Evolutionary conservation across 2,113 vertebrate genomes (phyloP).

Genomic region (Cyrtonyx montezumae): DNA sequence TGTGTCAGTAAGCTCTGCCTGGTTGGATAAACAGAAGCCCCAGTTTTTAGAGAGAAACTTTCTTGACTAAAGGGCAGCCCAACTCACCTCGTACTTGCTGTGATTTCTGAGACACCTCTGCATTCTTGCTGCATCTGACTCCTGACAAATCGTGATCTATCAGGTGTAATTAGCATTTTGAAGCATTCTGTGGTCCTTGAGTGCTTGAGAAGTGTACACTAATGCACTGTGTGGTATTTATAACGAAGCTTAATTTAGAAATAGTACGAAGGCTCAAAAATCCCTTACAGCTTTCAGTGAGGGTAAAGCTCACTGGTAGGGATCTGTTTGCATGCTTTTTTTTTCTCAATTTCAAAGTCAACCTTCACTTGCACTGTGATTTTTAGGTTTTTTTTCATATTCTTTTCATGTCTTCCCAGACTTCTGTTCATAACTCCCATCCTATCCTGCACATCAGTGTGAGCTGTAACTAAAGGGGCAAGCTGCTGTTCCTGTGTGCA

Average conservation of each 20-base stretch:
- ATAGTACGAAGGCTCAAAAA: background rate
- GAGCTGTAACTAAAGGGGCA: background rate
- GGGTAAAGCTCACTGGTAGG: background rate
- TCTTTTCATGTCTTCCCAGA: background rate
- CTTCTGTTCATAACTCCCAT: background rate
- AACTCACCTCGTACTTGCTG: background rate
- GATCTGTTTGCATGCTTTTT: background rate
- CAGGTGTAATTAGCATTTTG: background rate
- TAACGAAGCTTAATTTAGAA: background rate
- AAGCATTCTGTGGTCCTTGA: background rate
- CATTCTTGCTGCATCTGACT: background rate
- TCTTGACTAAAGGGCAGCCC: too few species aligned
- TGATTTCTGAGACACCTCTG: background rate
- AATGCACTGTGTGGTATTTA: background rate
- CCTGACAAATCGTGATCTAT: background rate
- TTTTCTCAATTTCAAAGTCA: background rate
- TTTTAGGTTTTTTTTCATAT: background rate
- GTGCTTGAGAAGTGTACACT: background rate
- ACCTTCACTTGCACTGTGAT: too few species aligned
- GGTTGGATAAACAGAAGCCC: background rate
- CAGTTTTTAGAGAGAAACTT: accelerated
- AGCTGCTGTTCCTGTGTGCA: background rate
- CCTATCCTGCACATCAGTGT: accelerated
- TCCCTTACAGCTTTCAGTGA: background rate
- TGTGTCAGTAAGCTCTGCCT: background rate